These are phyloP conservation scores for Serranochromis macrocephalus DNA, from an alignment of 2,113 vertebrate species.

Conservation along the genomic window DNA sequence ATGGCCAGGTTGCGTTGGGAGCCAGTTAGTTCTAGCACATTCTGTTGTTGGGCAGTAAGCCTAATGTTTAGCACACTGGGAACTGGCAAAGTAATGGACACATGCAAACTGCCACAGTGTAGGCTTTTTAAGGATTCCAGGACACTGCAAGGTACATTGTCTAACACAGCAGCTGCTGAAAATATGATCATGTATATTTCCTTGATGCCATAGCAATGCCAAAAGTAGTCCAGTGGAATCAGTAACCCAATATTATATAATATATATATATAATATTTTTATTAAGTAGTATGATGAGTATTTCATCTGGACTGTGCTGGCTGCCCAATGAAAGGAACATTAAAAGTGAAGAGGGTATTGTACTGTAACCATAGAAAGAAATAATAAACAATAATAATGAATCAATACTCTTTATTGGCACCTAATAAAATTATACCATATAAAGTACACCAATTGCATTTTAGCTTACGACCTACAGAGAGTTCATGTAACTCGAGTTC, in stretches of 20 bases:
- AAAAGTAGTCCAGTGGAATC: background rate
- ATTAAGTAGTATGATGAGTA: background rate
- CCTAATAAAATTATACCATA: background rate
- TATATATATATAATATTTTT: background rate
- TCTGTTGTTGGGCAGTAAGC: slow-evolving; percentile 50
- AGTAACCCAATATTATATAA: background rate
- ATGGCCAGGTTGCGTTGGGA: slow-evolving; percentile 46
- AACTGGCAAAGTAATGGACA: slow-evolving; percentile 42
- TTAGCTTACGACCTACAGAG: background rate
- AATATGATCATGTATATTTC: background rate
- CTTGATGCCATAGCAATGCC: background rate
- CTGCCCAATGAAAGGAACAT: background rate
- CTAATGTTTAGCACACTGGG: slow-evolving; percentile 48
- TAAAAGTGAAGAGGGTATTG: background rate
- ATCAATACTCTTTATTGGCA: background rate
- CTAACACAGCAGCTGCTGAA: background rate
- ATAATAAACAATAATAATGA: background rate
- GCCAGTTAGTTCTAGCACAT: slow-evolving; percentile 49
- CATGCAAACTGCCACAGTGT: slow-evolving; percentile 7
- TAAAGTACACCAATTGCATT: background rate
- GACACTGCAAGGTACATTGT: slow-evolving; percentile 21
- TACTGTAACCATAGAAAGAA: background rate
- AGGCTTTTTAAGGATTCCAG: slow-evolving; percentile 10
- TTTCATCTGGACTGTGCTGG: background rate
- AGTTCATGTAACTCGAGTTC: background rate